Evolutionary conservation across 2,797 vertebrate genomes (phyloP), one percentile per base, ranked within the genome.

Genomic region (Acipenser transmontanus): DNA sequence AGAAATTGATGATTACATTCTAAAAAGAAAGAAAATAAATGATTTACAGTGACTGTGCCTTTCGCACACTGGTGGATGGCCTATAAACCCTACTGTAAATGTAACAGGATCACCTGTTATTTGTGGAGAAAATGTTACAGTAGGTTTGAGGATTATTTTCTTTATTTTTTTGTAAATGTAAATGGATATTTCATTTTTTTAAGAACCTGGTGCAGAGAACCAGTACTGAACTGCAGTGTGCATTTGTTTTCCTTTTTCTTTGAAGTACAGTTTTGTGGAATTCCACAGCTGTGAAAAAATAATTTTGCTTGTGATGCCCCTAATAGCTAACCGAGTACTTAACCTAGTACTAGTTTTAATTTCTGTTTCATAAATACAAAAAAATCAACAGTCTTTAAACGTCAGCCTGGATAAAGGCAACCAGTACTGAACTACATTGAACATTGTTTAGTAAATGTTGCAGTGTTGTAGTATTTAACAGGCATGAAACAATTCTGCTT

Each of bases 221-320:
- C 51, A 61, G 17, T 20, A 10, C 60, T 54, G 50, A 61, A 50
- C 6, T 34, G 34, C 48, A 34, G 49, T 48, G 12, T 50, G 14
- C 48, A 34, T 34, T 34, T 17, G n/a, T 57, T 57, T n/a, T 12
- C 12, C 61, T 57, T 66, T 50, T 48, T 62, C 47, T 34, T 59
- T 64, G 62, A 12, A 67, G 13, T 63, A 66, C 52, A 51, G 13
- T 67, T 70, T 49, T 70, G 52, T 47, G 47, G 65, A 49, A 63
- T 54, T n/a, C n/a, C 6, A 6, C 49, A 9, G 61, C 8, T 64
- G 54, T 62, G 61, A 47, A 57, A 62, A 49, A 6, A 64, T 7
- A 49, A 20, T 61, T 62, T 63, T 59, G 47, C 49, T 64, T 63
- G 69, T 50, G 4, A 64, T 59, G 61, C 14, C 11, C 52, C 60